These are phyloP conservation scores for Gopherus flavomarginatus DNA, from an alignment of 2,113 vertebrate species.

Conservation along the genomic window DNA sequence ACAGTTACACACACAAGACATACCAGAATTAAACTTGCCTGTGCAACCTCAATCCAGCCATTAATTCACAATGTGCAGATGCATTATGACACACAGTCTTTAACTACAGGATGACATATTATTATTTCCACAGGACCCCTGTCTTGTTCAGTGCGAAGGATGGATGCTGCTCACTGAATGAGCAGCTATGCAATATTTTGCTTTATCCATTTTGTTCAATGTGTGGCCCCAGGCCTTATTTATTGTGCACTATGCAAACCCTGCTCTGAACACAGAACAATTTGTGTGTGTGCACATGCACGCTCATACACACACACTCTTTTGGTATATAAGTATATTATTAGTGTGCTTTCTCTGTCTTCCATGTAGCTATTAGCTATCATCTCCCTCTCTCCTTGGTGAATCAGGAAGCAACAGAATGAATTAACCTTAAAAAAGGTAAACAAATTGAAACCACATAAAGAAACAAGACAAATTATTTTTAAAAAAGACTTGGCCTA, in stretches of 20 bases:
- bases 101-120: not conserved
- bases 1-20: too few species aligned
- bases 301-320: not conserved
- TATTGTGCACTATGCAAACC: fast-evolving
- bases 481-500: not conserved
- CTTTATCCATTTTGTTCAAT: not conserved
- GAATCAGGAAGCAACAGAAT: not conserved
- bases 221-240: not conserved
- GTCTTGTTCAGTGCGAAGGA: not conserved
- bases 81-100: not conserved
- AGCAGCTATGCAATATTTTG: not conserved
- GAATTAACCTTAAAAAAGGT: slow-evolving; percentile 19
- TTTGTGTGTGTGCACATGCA: not conserved
- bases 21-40: too few species aligned
- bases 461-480: not conserved
- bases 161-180: not conserved
- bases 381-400: not conserved
- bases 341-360: not conserved
- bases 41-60: not conserved
- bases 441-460: slow-evolving; percentile 8
- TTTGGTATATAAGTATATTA: not conserved
- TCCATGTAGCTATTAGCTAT: not conserved
- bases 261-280: not conserved
- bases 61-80: not conserved
- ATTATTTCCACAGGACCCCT: not conserved